Base-by-base conservation (phyloP, 2,888 invertebrate genomes). In the Cotesia congregata region DNA sequence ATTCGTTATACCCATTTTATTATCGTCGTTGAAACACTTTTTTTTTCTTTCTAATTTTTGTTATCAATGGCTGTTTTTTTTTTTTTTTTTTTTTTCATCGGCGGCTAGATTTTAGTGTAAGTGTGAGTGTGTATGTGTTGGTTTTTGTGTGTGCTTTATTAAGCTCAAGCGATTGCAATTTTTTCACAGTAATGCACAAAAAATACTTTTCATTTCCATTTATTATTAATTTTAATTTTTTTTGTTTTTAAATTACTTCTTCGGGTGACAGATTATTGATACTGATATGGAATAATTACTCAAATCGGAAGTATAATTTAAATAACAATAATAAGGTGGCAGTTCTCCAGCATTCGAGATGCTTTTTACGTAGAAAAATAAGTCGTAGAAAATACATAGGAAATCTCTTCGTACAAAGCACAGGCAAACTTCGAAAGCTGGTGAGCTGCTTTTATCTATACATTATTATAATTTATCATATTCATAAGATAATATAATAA, bases 331-430 rank as follows among this genome's bases (percentile, higher is more conserved):
- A 50, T 50, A 50, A 50, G 3, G 12, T 50, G 72, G 73, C 67
- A 75, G 39, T 71, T 78, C 75, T 79, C 75, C 74, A 77, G 74
- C 73, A 67, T 74, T 80, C 78, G 78, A 72, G 72, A 79, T 80
- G 81, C 80, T 81, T 80, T 76, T 80, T 80, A 78, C 81, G 80
- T 82, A 81, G 82, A 80, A 79, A 81, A 80, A 80, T 81, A 79
- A 82, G 78, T 79, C 79, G 80, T 80, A 82, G 80, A 80, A 81
- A 81, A 82, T 80, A 80, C 80, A 80, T 81, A 79, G 80, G 78
- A 80, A 79, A 82, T 82, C 81, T 80, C 81, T 80, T 80, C 80
- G 80, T 72, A 78, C 76, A 80, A 82, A 80, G 80, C 79, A 82
- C 74, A 72, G 39, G 73, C 62, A 59, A 71, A 73, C 75, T 76